Evolutionary conservation across 2,888 invertebrate species (phyloP).

Genomic region (Exephanes ischioxanthus): DNA sequence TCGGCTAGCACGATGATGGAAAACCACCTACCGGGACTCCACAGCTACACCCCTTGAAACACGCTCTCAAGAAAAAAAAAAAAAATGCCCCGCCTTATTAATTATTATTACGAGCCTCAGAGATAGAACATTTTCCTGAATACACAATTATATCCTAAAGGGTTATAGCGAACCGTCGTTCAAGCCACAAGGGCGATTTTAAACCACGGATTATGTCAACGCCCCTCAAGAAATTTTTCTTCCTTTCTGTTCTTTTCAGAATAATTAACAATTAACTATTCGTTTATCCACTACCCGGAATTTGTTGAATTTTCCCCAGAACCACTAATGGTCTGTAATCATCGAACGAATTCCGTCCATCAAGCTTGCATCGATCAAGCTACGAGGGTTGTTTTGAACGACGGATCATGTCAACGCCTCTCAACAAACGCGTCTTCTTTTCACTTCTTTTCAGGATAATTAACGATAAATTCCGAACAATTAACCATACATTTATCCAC

Average conservation of each 20-base stretch:
- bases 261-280: neutral
- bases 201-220: conserved; percentile 57
- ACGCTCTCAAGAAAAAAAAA: conserved; percentile 33
- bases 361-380: neutral
- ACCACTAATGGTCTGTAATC: conserved; percentile 9
- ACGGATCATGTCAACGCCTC: too few relatives aligned
- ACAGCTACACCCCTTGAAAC: conserved; percentile 43
- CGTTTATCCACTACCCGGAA: neutral
- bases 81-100: conserved; percentile 57
- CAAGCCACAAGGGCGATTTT: conserved; percentile 13
- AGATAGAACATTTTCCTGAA: conserved; percentile 56
- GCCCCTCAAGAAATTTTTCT: conserved; percentile 21
- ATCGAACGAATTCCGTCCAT: neutral
- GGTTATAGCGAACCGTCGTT: conserved; percentile 36
- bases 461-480: neutral
- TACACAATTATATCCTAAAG: conserved; percentile 55
- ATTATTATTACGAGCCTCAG: conserved; percentile 63
- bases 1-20: conserved; percentile 80
- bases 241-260: neutral
- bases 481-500: neutral
- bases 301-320: neutral
- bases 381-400: too few relatives aligned
- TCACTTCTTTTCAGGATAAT: too few relatives aligned
- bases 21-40: conserved; percentile 71
- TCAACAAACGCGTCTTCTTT: too few relatives aligned